A percentile compares a stretch with the other conserved stretches of the same genome.
phyloP scores from a whole-genome alignment of 2,888 invertebrate genomes.

The Hymenopus coronatus region DNA sequence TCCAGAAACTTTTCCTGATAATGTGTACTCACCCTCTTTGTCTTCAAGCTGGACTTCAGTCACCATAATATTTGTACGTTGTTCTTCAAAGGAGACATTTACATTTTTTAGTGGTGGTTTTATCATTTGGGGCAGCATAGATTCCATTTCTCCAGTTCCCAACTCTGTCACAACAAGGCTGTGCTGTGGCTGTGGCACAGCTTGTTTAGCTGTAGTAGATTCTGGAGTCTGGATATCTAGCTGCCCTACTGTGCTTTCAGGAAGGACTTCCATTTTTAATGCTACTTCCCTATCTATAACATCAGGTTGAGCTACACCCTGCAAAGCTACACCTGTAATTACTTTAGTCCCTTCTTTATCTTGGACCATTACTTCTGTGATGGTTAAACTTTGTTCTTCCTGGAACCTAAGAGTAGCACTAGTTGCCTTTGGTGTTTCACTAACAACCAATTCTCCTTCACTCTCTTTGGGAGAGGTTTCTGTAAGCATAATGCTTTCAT shows the following conservation, averaged over 20 bases:
- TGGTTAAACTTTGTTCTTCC: slow-evolving; percentile 43
- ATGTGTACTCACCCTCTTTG: slow-evolving; percentile 50
- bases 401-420: slow-evolving; percentile 39
- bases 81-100: slow-evolving; percentile 43
- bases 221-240: slow-evolving; percentile 39
- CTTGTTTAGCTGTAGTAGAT: slow-evolving; percentile 42
- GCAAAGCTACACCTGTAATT: slow-evolving; percentile 47
- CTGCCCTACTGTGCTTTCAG: slow-evolving; percentile 38
- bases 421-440: slow-evolving; percentile 36
- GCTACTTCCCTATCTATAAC: slow-evolving; percentile 49
- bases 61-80: slow-evolving; percentile 47
- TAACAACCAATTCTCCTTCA: slow-evolving; percentile 39
- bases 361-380: slow-evolving; percentile 42
- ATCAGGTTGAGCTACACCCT: slow-evolving; percentile 49
- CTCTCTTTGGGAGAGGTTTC: slow-evolving; percentile 41
- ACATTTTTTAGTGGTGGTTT: slow-evolving; percentile 49
- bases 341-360: slow-evolving; percentile 42
- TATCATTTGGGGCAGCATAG: slow-evolving; percentile 46
- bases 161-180: slow-evolving; percentile 53
- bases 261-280: slow-evolving; percentile 45
- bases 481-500: slow-evolving; percentile 41
- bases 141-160: slow-evolving; percentile 51
- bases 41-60: slow-evolving; percentile 51
- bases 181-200: slow-evolving; percentile 44
- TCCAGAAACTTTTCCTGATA: slow-evolving; percentile 21